A percentile compares a stretch with the other conserved stretches of the same genome.
These are phyloP conservation scores for Pinctada fucata DNA, from an alignment of 2,888 invertebrate genomes.

Conservation along the genomic window DNA sequence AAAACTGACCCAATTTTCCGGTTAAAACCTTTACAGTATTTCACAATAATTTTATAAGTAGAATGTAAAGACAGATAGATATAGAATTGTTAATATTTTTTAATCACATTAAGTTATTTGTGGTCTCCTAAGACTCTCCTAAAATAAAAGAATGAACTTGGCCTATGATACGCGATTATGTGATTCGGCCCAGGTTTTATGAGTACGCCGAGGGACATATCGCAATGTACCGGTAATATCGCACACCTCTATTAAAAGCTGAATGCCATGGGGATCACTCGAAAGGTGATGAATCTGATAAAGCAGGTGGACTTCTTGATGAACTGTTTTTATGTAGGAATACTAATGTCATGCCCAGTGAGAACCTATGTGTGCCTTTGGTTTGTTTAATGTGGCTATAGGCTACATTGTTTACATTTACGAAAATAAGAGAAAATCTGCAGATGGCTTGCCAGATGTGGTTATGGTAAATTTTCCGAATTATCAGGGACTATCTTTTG, in stretches of 20 bases:
- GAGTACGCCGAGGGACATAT: not conserved
- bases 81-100: too few relatives aligned
- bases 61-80: too few relatives aligned
- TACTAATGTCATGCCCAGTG: conserved; percentile 43
- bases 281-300: conserved; percentile 17
- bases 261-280: conserved; percentile 37
- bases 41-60: too few relatives aligned
- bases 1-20: too few relatives aligned
- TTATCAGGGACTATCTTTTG: conserved; percentile 21
- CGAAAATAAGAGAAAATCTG: conserved; percentile 16
- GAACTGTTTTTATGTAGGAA: conserved; percentile 32
- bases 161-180: too few relatives aligned
- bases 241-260: not conserved
- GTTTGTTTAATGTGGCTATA: conserved; percentile 43
- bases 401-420: conserved; percentile 42
- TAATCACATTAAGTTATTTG: too few relatives aligned
- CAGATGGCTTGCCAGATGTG: conserved; percentile 32
- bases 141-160: too few relatives aligned
- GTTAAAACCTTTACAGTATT: too few relatives aligned
- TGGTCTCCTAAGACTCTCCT: too few relatives aligned
- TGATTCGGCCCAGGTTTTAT: too few relatives aligned
- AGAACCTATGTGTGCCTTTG: conserved; percentile 39
- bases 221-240: not conserved
- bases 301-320: conserved; percentile 21
- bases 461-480: conserved; percentile 36